phyloP scores from a whole-genome alignment of 2,113 vertebrate species.

The Lota lota region DNA sequence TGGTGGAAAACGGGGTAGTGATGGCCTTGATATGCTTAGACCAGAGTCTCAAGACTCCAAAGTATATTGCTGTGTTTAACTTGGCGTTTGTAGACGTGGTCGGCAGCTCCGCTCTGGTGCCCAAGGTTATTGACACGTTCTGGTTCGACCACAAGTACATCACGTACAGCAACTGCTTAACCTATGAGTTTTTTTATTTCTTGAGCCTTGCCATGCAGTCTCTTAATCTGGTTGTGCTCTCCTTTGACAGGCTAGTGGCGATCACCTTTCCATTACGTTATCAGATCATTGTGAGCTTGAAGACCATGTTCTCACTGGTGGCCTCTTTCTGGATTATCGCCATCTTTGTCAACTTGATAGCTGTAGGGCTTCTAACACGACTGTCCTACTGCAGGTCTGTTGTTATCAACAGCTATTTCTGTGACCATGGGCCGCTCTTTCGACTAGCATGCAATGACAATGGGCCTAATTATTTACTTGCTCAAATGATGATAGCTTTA shows the following conservation, averaged over 20 bases:
- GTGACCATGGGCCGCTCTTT: slow-evolving; percentile 44
- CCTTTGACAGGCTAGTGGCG: slow-evolving; percentile 70
- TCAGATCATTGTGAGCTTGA: slow-evolving; percentile 44
- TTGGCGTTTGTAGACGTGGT: slow-evolving; percentile 65
- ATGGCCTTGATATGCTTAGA: slow-evolving; percentile 57
- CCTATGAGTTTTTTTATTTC: slow-evolving; percentile 67
- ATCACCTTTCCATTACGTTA: slow-evolving; percentile 67
- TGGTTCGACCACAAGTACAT: slow-evolving; percentile 55
- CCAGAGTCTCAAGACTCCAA: slow-evolving; percentile 57
- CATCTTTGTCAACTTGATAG: background rate
- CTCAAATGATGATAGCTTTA: background rate
- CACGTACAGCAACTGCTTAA: slow-evolving; percentile 58
- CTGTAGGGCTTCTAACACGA: slow-evolving; percentile 41
- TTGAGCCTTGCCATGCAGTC: slow-evolving; percentile 60
- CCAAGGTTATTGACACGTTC: slow-evolving; percentile 65
- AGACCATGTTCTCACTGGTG: slow-evolving; percentile 52
- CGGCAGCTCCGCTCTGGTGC: slow-evolving; percentile 61
- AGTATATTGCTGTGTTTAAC: slow-evolving; percentile 69
- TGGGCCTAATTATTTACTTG: slow-evolving; percentile 17
- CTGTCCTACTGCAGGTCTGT: slow-evolving; percentile 56
- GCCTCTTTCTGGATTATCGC: slow-evolving; percentile 42
- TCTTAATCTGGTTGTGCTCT: slow-evolving; percentile 62
- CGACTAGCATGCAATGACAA: slow-evolving; percentile 38
- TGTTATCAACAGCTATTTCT: slow-evolving; percentile 41
- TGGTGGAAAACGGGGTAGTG: slow-evolving; percentile 52